Evolutionary conservation across 2,113 vertebrate species (phyloP), one percentile per base, ranked within the genome.

Genomic region (Panthera leo): DNA sequence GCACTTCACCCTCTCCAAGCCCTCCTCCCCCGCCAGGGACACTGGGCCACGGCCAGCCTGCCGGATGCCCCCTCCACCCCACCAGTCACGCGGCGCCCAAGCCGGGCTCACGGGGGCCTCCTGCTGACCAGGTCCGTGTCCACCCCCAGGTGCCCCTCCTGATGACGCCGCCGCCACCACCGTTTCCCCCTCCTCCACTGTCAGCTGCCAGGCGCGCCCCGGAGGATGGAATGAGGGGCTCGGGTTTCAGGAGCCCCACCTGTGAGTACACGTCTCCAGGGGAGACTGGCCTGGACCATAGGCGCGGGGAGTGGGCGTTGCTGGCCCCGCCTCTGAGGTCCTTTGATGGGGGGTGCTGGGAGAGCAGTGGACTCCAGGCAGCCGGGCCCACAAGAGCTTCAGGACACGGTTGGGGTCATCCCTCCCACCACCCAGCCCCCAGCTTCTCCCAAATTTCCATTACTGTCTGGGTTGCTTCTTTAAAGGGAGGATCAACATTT

Each of bases 131-230:
- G 10, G 11, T 42, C 76, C 45, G 45, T 42, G 31, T 75, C 61
- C 34, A 8, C 70, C 82, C 67, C 65, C 70, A 98, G 98, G 97
- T 95, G 73, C 89, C 86, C 0, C 92, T 95, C 45, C 86, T 96
- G 92, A 92, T 96, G 98, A 84, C 97, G 0, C 98, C 98, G 7
- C 98, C 97, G 0, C 98, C 98, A 0, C 98, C 97, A 0, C 98
- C 97, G 0, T 98, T 98, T 27, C 97, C 97, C 3, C 96, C 97
- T 3, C 98, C 97, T 5, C 96, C 92, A 0, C 90, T 98, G 67
- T 95, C 65, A 0, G 92, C 95, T 0, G 79, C 45, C 0, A 83
- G 75, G 45, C 29, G 13, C 39, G 7, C 94, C 87, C 68, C 2
- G 11, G 94, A 98, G 80, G 95, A 97, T 0, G 34, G 70, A 5